Evolutionary conservation across 2,113 vertebrate species (phyloP).

Genomic region (Benitochromis conjunctus): DNA sequence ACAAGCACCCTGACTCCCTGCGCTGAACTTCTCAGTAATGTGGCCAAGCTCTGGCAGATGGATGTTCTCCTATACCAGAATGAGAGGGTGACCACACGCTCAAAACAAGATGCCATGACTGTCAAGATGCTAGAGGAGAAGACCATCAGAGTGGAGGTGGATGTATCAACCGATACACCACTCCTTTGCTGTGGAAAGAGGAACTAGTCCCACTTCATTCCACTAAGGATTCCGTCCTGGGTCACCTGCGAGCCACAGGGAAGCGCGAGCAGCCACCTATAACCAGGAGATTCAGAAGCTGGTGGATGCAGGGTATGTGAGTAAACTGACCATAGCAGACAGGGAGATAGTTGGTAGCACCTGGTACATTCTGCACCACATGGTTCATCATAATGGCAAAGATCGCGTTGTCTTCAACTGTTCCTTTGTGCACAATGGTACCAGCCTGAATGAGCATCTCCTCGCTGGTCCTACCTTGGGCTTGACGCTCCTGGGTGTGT

Average conservation of each 20-base stretch:
- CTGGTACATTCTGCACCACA: not conserved
- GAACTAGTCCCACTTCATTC: not conserved
- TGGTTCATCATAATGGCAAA: not conserved
- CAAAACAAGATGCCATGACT: not conserved
- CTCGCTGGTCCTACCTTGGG: not conserved
- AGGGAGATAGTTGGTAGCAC: accelerated
- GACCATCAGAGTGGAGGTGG: not conserved
- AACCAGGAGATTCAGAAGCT: not conserved
- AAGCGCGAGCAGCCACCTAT: not conserved
- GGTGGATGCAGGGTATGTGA: not conserved
- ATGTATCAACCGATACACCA: accelerated
- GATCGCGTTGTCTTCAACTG: not conserved
- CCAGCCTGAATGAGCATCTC: not conserved
- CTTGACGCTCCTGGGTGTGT: not conserved
- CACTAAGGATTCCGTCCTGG: not conserved
- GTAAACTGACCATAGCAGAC: not conserved
- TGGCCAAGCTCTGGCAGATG: not conserved
- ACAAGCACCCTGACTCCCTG: not conserved
- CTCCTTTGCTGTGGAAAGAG: not conserved
- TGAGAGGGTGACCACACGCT: not conserved
- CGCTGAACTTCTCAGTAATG: not conserved
- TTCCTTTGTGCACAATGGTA: not conserved
- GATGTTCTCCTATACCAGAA: not conserved
- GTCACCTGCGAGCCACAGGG: not conserved
- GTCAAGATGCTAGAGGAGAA: not conserved